phyloP scores from a whole-genome alignment of 2,888 invertebrate genomes.

The Amphipoea oculea region DNA sequence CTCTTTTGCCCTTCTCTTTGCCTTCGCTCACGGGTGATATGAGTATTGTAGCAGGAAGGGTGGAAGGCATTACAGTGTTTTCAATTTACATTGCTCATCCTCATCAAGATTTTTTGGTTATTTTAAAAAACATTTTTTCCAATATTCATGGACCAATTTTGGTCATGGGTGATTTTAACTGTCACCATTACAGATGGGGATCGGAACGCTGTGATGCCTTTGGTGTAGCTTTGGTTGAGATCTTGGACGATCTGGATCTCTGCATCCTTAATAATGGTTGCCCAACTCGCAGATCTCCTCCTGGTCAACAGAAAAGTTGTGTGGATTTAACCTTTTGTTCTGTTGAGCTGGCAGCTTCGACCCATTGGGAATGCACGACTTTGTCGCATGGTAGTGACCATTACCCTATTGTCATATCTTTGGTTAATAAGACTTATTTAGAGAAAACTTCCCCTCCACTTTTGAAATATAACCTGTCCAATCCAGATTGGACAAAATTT shows the following conservation, averaged over 20 bases:
- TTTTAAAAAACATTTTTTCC: neutral
- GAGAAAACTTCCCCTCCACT: neutral
- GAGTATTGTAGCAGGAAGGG: neutral
- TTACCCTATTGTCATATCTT: neutral
- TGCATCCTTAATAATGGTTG: no score
- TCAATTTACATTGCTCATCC: neutral
- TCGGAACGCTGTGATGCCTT: no score
- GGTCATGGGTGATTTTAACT: neutral
- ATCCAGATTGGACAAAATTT: no score
- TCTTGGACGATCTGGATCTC: no score
- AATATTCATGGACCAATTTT: neutral
- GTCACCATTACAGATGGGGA: neutral
- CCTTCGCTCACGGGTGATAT: neutral
- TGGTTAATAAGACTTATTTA: neutral
- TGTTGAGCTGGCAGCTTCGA: neutral
- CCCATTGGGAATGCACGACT: neutral
- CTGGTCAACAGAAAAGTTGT: slow-evolving; percentile 2
- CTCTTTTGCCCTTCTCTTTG: neutral
- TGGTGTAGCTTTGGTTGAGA: no score
- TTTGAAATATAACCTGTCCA: no score
- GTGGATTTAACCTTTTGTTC: slow-evolving; percentile 6
- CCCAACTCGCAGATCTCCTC: neutral
- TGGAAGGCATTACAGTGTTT: neutral
- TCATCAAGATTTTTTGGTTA: neutral
- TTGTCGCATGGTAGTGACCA: slow-evolving; percentile 7